Percentiles rank a stretch among this genome's conserved stretches.
phyloP scores from a whole-genome alignment of 2,113 vertebrate genomes.

The Noturus placidus region DNA sequence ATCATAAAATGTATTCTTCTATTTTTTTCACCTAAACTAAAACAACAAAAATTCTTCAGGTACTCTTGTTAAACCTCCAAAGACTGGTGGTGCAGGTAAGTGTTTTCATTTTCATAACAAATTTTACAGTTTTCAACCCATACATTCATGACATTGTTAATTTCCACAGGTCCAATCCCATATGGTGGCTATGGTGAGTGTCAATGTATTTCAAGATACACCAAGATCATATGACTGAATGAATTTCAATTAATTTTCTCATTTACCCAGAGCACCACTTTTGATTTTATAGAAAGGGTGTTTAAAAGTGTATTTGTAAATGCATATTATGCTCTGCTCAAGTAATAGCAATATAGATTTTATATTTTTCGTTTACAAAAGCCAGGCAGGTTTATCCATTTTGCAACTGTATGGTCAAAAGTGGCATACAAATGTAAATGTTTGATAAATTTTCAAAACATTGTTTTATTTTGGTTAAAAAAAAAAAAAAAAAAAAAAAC shows the following conservation, averaged over 20 bases:
- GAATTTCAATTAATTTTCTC: background rate
- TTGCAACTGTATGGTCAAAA: background rate
- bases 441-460: background rate
- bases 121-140: background rate
- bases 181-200: conserved; percentile 59
- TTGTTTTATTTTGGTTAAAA: background rate
- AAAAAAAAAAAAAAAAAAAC: background rate
- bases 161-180: conserved; percentile 55
- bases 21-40: background rate
- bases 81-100: conserved; percentile 57
- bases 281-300: background rate
- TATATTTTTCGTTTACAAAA: background rate
- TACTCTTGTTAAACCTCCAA: conserved; percentile 64
- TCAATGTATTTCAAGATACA: background rate
- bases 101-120: background rate
- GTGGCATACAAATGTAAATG: background rate
- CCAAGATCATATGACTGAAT: background rate
- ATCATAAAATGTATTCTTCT: background rate
- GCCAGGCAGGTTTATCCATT: background rate
- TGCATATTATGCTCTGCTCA: background rate
- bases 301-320: background rate
- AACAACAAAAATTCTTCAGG: conserved; percentile 35
- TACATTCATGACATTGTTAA: background rate
- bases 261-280: background rate
- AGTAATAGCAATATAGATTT: background rate